Percentiles rank a stretch among this genome's conserved stretches.
phyloP scores from a whole-genome alignment of 2,113 vertebrate species.

The Emydocephalus ijimae region DNA sequence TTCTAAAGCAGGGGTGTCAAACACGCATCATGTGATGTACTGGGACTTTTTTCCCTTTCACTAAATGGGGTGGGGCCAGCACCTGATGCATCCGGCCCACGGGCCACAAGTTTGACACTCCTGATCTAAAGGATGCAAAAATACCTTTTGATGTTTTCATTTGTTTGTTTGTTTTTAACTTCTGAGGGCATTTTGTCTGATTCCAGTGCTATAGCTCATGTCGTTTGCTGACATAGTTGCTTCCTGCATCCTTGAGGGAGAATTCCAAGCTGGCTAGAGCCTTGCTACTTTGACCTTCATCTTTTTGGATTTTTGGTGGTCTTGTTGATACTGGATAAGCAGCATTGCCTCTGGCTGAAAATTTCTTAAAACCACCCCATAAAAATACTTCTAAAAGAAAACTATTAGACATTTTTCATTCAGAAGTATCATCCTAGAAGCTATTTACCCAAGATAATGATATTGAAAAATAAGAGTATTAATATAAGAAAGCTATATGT shows the following conservation, averaged over 20 bases:
- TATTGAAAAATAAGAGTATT: background rate
- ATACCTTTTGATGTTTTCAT: slow-evolving; percentile 27
- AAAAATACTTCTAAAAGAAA: background rate
- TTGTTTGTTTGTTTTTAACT: background rate
- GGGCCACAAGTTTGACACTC: too few relatives aligned
- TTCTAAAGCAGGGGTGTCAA: too few relatives aligned
- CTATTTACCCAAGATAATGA: background rate
- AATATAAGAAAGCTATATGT: background rate
- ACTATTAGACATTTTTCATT: background rate
- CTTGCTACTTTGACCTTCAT: background rate
- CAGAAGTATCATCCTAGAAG: background rate
- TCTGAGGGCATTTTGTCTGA: background rate
- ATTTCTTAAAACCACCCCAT: background rate
- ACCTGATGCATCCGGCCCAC: too few relatives aligned
- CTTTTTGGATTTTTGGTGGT: background rate
- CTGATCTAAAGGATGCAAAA: background rate
- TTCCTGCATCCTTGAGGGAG: background rate
- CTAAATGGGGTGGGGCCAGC: too few relatives aligned
- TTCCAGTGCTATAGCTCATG: background rate
- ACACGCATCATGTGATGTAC: too few relatives aligned
- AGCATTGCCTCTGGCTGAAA: background rate
- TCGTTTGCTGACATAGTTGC: background rate
- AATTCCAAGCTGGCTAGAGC: background rate
- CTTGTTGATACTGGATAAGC: background rate
- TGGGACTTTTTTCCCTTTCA: too few relatives aligned